Conservation (phyloP, 2,888 invertebrate genomes). For the Archaeoteleia sp. region DNA sequence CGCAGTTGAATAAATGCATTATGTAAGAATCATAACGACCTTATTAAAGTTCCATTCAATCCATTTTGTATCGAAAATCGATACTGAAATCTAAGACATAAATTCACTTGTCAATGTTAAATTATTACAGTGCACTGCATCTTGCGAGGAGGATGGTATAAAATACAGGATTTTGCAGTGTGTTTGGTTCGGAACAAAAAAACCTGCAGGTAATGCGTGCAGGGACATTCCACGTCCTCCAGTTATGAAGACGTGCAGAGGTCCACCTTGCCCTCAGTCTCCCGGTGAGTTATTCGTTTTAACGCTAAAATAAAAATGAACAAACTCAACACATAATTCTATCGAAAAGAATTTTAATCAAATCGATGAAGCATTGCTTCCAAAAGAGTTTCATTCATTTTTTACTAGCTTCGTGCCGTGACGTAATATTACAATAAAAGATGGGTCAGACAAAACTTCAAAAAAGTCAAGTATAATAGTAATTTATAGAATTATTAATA, state of each 20-base stretch:
- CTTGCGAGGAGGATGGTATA: constrained; percentile 88
- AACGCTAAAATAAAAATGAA: constrained; percentile 27
- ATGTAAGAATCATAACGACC: constrained; percentile 8
- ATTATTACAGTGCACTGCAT: constrained; percentile 85
- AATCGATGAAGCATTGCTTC: no score
- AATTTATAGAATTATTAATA: no score
- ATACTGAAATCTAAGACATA: constrained; percentile 19
- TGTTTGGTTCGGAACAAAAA: constrained; percentile 91
- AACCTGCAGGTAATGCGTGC: constrained; percentile 91
- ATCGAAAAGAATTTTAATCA: no score
- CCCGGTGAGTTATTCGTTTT: constrained; percentile 62
- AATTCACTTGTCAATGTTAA: constrained; percentile 38
- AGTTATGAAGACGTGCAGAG: constrained; percentile 86
- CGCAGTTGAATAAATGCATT: constrained; percentile 21
- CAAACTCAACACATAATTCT: no score
- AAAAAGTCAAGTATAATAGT: no score
- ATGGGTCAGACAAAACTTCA: no score
- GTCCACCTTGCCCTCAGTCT: constrained; percentile 79
- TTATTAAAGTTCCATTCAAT: constrained; percentile 25
- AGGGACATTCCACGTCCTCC: constrained; percentile 84
- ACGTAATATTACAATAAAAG: no score
- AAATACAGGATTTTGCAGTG: constrained; percentile 93
- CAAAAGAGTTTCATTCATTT: no score
- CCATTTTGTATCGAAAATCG: constrained; percentile 20
- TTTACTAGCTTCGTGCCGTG: no score